Percentiles rank a stretch among this genome's conserved stretches.
phyloP scores from a whole-genome alignment of 1,140 invertebrate genomes.

The Lethrus apterus region DNA sequence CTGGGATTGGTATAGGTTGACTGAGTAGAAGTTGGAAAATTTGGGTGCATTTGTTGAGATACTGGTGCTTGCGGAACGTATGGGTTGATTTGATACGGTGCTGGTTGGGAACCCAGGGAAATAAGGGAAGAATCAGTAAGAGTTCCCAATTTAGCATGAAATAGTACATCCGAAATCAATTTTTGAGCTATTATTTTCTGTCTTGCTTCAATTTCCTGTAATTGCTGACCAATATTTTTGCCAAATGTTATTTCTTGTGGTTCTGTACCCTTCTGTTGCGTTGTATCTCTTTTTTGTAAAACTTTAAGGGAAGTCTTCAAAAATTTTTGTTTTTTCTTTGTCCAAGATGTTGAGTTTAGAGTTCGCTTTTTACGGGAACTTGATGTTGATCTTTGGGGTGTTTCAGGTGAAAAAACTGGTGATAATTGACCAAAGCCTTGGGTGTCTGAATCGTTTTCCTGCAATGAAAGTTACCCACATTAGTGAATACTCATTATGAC shows the following conservation, averaged over 20 bases:
- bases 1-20: no score
- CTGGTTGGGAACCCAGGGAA: not conserved
- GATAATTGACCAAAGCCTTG: not conserved
- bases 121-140: conserved; percentile 2
- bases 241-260: conserved; percentile 5
- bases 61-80: no score
- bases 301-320: not conserved
- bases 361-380: conserved; percentile 2
- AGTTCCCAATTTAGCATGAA: conserved; percentile 5
- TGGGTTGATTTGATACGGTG: conserved; percentile 3
- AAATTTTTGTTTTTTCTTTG: not conserved
- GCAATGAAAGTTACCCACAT: not conserved
- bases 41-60: no score
- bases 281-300: not conserved
- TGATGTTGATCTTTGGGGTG: not conserved
- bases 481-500: not conserved
- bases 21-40: no score
- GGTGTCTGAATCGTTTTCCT: not conserved
- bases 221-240: conserved; percentile 8
- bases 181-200: conserved; percentile 15
- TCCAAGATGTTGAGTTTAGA: not conserved
- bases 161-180: conserved; percentile 13
- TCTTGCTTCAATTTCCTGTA: conserved; percentile 5
- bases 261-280: not conserved
- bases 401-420: conserved; percentile 1